These are phyloP conservation scores for Resseliella maxima DNA, from an alignment of 2,888 invertebrate species.

Conservation along the genomic window DNA sequence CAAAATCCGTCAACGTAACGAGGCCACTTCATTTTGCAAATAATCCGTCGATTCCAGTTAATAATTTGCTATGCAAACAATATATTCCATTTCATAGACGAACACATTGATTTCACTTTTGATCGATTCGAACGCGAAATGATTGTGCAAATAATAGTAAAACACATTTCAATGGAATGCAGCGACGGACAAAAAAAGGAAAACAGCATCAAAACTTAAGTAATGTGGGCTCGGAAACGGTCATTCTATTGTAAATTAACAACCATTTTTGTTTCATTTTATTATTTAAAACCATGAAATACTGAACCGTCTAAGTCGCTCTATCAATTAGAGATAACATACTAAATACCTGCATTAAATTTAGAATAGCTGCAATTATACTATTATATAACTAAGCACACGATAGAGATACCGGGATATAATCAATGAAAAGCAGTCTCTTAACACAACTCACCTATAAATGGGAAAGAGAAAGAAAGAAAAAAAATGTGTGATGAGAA, in stretches of 20 bases:
- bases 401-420: neutral
- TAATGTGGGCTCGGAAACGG: neutral
- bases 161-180: neutral
- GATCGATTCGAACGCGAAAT: neutral
- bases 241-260: neutral
- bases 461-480: neutral
- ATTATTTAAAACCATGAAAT: neutral
- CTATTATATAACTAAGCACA: neutral
- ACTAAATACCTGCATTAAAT: conserved; percentile 12
- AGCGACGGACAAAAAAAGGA: neutral
- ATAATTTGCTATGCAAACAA: neutral
- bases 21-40: conserved; percentile 20
- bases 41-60: neutral
- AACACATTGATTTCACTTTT: conserved; percentile 33
- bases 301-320: neutral
- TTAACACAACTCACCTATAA: neutral
- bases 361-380: conserved; percentile 6
- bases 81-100: neutral
- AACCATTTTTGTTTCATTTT: neutral
- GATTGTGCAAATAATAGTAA: neutral
- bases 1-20: neutral
- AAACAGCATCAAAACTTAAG: neutral
- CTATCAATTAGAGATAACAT: conserved; percentile 35
- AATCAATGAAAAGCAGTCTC: neutral
- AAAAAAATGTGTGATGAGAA: too few species aligned